Conservation (phyloP, 2,113 vertebrate genomes). For the Myrmecobius fasciatus region DNA sequence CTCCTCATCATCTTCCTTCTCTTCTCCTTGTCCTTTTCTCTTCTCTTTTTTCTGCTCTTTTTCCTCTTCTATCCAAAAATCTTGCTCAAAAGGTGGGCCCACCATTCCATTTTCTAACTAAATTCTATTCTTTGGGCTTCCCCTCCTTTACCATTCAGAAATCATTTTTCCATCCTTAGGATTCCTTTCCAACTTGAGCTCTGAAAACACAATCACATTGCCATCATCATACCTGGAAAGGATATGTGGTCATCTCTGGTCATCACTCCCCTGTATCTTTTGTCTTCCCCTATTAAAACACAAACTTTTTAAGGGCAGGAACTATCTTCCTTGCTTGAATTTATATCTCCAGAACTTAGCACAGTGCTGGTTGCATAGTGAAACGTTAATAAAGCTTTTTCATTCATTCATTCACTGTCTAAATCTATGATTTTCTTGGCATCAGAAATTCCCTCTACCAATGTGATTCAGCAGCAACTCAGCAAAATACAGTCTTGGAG, state of each 20-base stretch:
- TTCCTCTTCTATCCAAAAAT: neutral
- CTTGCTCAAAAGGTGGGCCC: neutral
- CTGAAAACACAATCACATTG: too few relatives aligned
- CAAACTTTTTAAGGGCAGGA: neutral
- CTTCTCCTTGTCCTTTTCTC: too few relatives aligned
- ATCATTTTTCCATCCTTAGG: too few relatives aligned
- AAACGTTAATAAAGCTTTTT: neutral
- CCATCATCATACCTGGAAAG: too few relatives aligned
- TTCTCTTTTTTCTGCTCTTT: too few relatives aligned
- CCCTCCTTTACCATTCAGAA: too few relatives aligned
- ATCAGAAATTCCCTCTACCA: neutral
- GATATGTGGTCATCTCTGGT: too few relatives aligned
- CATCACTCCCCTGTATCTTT: neutral
- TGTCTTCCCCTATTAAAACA: neutral
- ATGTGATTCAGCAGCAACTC: neutral
- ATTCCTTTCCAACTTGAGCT: too few relatives aligned
- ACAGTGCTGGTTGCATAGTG: neutral
- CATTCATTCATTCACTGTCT: neutral
- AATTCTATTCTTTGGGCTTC: too few relatives aligned
- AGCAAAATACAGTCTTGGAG: neutral
- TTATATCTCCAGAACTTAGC: neutral
- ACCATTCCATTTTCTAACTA: too few relatives aligned
- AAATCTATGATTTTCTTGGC: neutral
- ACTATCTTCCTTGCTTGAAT: neutral
- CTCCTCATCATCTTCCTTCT: too few relatives aligned